Evolutionary conservation across 2,113 vertebrate species (phyloP).

Genomic region (Tragelaphus scriptus): DNA sequence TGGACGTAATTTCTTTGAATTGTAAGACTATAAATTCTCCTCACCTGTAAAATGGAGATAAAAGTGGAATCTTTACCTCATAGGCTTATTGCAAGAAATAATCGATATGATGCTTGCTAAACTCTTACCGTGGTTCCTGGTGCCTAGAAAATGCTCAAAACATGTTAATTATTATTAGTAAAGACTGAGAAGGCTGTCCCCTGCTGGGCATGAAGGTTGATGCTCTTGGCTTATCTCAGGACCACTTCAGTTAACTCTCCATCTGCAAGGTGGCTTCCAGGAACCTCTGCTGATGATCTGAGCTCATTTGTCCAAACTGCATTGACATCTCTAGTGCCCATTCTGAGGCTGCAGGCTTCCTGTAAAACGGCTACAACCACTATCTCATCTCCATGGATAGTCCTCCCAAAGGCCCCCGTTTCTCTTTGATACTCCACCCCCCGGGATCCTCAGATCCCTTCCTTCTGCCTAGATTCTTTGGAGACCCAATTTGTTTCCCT

Average conservation of each 20-base stretch:
- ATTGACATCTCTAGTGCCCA: background rate
- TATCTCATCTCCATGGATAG: background rate
- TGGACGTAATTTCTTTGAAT: background rate
- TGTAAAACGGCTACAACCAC: background rate
- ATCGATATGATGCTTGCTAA: background rate
- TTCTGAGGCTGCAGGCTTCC: background rate
- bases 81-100: background rate
- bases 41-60: background rate
- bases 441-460: background rate
- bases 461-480: background rate
- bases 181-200: background rate
- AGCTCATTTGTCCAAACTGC: background rate
- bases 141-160: background rate
- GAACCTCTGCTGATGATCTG: background rate
- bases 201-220: background rate
- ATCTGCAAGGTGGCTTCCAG: background rate
- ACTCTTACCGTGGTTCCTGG: background rate
- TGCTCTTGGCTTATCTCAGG: background rate
- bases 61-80: background rate
- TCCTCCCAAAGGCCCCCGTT: background rate
- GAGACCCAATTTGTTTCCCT: background rate
- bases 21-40: background rate
- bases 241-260: background rate
- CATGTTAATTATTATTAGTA: background rate
- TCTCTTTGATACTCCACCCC: background rate